Base-by-base conservation (phyloP, 2,113 vertebrate genomes). In the Tapirus terrestris region DNA sequence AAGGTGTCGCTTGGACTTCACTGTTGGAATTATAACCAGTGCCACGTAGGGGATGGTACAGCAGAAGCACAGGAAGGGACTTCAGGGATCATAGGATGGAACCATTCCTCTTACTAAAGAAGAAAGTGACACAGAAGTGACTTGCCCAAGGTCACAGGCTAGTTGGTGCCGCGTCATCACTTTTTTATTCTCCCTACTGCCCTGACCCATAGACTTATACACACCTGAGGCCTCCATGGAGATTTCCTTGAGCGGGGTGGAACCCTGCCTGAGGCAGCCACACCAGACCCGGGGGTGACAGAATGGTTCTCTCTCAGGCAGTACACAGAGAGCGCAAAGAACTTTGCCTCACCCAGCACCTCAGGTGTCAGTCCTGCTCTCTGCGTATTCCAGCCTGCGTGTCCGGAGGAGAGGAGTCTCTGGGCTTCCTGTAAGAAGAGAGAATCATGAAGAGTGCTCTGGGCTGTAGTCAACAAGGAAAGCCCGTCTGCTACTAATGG, bases 121-220 rank as follows among this genome's bases (percentile, higher is more conserved):
- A 89, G 89, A 95, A 92, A 75, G n/a, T 61, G 58, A 91, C 73
- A 31, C 23, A 36, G 56, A 58, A 96, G n/a, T 53, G 31, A 72
- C 82, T 96, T 48, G 89, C 58, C 93, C 73, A 96, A 93, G 97
- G 97, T 98, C 94, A 91, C 56, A 29, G 92, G 89, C 58, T 89
- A 21, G 61, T 53, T 81, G 36, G 63, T 51, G 67, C 61, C 7
- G 45, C 80, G 48, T 84, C 39, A 31, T 56, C 25, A 9, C n/a
- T 65, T 67, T 51, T 21, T 76, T 13, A 4, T 20, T 23, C 1
- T 27, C 63, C 31, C 33, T 17, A 2, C 25, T 29, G 18, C 36
- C 7, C 8, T 36, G 72, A 63, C 48, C 60, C 3, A 7, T 65
- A 45, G 80, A 33, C 36, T 58, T 29, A 10, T 1, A 4, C 51